Conservation (phyloP, 37 sponge, comb jelly and placozoan species). For the Oopsacas minuta region DNA sequence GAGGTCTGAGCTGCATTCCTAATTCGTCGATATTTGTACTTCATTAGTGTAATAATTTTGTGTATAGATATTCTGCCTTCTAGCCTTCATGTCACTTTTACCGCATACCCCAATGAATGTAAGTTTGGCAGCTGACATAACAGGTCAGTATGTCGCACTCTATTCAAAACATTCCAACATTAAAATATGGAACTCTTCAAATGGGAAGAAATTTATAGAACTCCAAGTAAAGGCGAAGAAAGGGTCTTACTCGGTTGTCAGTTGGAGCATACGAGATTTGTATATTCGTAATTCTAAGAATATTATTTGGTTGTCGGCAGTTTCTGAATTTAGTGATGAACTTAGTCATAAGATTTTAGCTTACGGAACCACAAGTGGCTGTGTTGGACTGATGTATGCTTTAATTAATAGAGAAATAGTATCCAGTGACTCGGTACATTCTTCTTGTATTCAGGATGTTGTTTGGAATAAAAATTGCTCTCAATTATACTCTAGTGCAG, state of each 20-base stretch:
- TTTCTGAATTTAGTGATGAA: not conserved
- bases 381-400: not conserved
- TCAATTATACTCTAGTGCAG: not conserved
- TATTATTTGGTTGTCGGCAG: not conserved
- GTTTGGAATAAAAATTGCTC: not conserved
- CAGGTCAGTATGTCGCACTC: not conserved
- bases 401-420: not conserved
- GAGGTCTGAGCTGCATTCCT: too few relatives aligned
- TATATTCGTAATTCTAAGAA: not conserved
- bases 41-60: too few relatives aligned
- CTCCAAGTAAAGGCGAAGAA: not conserved
- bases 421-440: not conserved
- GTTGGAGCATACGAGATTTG: not conserved
- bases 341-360: not conserved
- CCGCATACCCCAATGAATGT: not conserved
- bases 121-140: not conserved
- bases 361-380: not conserved
- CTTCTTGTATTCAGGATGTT: not conserved
- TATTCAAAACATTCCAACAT: not conserved
- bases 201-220: not conserved
- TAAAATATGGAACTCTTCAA: constrained; percentile 8
- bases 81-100: not conserved
- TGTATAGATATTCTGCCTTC: too few relatives aligned
- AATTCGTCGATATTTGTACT: too few relatives aligned
- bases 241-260: not conserved